Conservation (phyloP, 2,888 invertebrate species). For the Heliconius aoede region DNA sequence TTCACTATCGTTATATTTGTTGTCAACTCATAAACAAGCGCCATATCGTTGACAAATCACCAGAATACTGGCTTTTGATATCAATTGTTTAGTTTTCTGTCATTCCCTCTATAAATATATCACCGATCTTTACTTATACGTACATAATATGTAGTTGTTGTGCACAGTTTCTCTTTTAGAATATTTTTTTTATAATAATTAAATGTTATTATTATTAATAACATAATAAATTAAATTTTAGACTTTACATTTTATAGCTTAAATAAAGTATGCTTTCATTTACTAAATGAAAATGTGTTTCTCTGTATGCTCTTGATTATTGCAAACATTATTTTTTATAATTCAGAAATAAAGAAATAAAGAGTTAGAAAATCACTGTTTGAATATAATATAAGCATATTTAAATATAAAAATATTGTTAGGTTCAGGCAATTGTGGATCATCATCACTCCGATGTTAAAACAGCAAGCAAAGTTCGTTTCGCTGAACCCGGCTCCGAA, state of each 20-base stretch:
- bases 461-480: slow-evolving; percentile 92
- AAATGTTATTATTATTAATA: background rate
- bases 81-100: slow-evolving; percentile 23
- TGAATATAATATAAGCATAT: background rate
- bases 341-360: background rate
- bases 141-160: slow-evolving; percentile 27
- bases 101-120: slow-evolving; percentile 44
- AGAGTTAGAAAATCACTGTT: background rate
- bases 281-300: background rate
- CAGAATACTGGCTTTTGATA: slow-evolving; percentile 35
- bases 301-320: background rate
- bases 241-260: background rate
- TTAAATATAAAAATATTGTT: slow-evolving; percentile 45
- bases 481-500: slow-evolving; percentile 88
- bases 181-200: slow-evolving; percentile 4
- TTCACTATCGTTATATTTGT: slow-evolving; percentile 2
- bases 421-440: slow-evolving; percentile 97
- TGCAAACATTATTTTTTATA: background rate
- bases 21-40: slow-evolving; percentile 7
- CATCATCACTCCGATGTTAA: slow-evolving; percentile 93
- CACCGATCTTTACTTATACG: slow-evolving; percentile 32
- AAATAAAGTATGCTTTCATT: background rate
- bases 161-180: slow-evolving; percentile 36
- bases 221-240: background rate
- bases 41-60: slow-evolving; percentile 20